Base-by-base conservation (phyloP, 2,113 vertebrate genomes). In the Corvus cornix region DNA sequence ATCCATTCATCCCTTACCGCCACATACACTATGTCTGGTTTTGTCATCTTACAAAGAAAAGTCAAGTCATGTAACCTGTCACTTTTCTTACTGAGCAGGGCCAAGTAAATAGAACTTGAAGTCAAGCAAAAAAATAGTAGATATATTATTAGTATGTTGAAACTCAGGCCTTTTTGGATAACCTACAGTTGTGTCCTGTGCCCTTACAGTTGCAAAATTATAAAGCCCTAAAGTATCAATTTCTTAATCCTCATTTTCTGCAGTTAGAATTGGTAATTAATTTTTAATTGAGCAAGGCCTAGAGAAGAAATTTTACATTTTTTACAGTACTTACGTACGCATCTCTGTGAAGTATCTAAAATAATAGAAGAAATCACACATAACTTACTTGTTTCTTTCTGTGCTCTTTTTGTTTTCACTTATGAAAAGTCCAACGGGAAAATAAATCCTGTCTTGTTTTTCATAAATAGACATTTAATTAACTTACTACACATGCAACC, bases 1-100 rank as follows among this genome's bases (percentile, higher is more conserved):
- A 21, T 37, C 48, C 3, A 0, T 31, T 43, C 67, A 37, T 37
- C 27, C 21, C 43, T 72, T 52, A 10, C 7, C 30, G 11, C 10
- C 1, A 0, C 31, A 2, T 10, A 15, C 1, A 4, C 48, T 53
- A 39, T 48, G 0, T 22, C 53, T 23, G 17, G 6, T 63, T 67
- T 23, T 81, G 49, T 73, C 37, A 44, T 52, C 30, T 52, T 63
- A 24, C 0, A 2, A 70, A 52, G 52, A 39, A 52, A 41, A 41
- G 60, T 44, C 33, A 66, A 66, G 22, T 35, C 33, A 8, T 7
- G 1, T 22, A 30, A 41, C 41, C 64, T 48, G 22, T 48, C 37
- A 43, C 24, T 22, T 81, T 77, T 68, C 31, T 28, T 43, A 27
- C 17, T 63, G 43, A 77, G 49, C 39, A 17, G 62, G 39, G 26